A percentile compares a stretch with the other conserved stretches of the same genome.
Conservation (phyloP, 1,140 invertebrate genomes). For the Reticulitermes speratus region DNA sequence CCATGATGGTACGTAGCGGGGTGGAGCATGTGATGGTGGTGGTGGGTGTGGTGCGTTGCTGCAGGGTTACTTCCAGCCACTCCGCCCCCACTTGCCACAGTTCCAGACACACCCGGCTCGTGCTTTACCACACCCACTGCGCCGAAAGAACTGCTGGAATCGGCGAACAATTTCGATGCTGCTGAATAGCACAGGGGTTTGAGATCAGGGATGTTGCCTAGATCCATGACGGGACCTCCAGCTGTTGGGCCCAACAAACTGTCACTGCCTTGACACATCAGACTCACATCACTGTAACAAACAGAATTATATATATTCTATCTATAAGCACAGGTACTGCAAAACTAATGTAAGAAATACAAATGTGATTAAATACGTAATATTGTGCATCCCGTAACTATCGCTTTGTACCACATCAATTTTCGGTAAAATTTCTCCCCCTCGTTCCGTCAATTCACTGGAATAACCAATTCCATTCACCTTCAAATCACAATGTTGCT, state of each 20-base stretch:
- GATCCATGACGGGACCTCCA: constrained; percentile 23
- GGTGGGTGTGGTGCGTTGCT: neutral
- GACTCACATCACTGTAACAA: neutral
- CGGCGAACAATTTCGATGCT: constrained; percentile 24
- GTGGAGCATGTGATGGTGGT: constrained; percentile 25
- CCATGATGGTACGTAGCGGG: constrained; percentile 29
- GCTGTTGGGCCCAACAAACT: neutral
- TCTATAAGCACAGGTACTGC: too few species aligned
- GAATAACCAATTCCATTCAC: too few species aligned
- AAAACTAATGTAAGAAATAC: too few species aligned
- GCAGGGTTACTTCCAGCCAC: neutral
- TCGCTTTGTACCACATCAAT: too few species aligned
- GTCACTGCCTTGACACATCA: constrained; percentile 23
- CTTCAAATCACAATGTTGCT: too few species aligned
- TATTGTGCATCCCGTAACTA: too few species aligned
- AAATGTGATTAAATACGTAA: too few species aligned
- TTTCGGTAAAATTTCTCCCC: too few species aligned
- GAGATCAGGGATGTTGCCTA: neutral
- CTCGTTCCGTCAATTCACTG: too few species aligned
- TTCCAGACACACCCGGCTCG: neutral
- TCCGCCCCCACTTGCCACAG: neutral
- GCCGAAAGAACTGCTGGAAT: neutral
- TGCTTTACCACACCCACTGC: constrained; percentile 4
- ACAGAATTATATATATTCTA: neutral
- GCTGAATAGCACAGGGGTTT: constrained; percentile 23